phyloP scores from a whole-genome alignment of 2,888 invertebrate genomes.

The Folsomia candida region DNA sequence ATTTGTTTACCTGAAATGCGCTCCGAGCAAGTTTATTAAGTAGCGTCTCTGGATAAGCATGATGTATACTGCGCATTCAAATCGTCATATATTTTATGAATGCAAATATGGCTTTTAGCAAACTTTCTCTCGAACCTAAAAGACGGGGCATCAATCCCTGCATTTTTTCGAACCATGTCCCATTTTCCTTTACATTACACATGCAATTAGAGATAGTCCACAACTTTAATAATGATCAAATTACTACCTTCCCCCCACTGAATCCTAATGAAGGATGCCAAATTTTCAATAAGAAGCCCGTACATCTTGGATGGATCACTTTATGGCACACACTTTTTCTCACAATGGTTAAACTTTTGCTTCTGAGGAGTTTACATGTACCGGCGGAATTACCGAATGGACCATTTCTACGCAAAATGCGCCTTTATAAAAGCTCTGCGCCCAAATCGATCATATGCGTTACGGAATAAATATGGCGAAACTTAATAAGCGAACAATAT shows the following conservation, averaged over 20 bases:
- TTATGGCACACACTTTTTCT: not conserved
- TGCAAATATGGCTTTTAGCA: not conserved
- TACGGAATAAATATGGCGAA: not conserved
- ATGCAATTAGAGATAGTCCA: too few species aligned
- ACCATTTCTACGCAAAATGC: too few species aligned
- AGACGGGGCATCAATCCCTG: constrained; percentile 81
- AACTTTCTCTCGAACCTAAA: constrained; percentile 51
- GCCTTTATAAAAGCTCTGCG: not conserved
- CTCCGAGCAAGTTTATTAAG: constrained; percentile 80
- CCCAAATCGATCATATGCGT: not conserved
- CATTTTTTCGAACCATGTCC: constrained; percentile 83
- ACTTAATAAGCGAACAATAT: not conserved
- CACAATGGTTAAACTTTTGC: too few species aligned
- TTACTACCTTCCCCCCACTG: constrained; percentile 95
- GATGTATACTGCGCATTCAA: constrained; percentile 68
- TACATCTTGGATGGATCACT: constrained; percentile 67
- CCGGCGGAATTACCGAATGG: too few species aligned
- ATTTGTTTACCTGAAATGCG: constrained; percentile 70
- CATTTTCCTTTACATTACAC: constrained; percentile 67
- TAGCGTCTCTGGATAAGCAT: constrained; percentile 87
- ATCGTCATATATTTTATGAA: not conserved
- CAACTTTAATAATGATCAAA: too few species aligned
- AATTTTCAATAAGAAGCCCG: constrained; percentile 88
- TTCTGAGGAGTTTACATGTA: not conserved
- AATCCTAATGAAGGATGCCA: constrained; percentile 86